phyloP scores from a whole-genome alignment of 2,888 invertebrate genomes.

The Brenthis daphne region DNA sequence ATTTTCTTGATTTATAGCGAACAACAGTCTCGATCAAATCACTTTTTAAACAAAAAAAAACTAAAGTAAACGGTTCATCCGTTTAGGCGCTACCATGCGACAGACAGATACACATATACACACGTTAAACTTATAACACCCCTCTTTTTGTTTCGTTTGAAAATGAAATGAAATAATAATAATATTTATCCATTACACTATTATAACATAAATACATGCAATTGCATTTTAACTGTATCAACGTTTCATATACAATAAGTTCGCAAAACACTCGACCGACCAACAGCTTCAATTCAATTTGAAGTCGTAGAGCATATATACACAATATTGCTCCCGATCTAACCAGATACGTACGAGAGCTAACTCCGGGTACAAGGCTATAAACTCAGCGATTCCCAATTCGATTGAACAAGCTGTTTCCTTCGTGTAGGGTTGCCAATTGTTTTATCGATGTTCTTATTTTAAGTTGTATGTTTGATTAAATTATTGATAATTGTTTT shows the following conservation, averaged over 20 bases:
- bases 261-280: slow-evolving; percentile 2
- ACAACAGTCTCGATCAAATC: too few relatives aligned
- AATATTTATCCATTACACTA: too few relatives aligned
- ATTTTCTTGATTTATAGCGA: too few relatives aligned
- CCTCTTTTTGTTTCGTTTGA: too few relatives aligned
- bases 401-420: slow-evolving; percentile 31
- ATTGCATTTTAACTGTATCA: background rate
- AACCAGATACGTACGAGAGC: background rate
- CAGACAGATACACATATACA: too few relatives aligned
- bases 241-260: background rate
- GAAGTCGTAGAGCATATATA: slow-evolving; percentile 1
- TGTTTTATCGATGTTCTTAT: background rate
- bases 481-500: too few relatives aligned
- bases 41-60: too few relatives aligned
- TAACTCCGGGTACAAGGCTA: slow-evolving; percentile 20
- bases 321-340: slow-evolving; percentile 10
- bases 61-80: too few relatives aligned
- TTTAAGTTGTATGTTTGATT: background rate
- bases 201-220: too few relatives aligned
- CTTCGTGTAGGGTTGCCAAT: slow-evolving; percentile 26
- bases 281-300: slow-evolving; percentile 4
- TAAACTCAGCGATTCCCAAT: slow-evolving; percentile 25
- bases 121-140: too few relatives aligned
- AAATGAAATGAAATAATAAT: too few relatives aligned
- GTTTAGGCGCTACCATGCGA: too few relatives aligned